A percentile compares a stretch with the other conserved stretches of the same genome.
Evolutionary conservation across 1,140 invertebrate genomes (phyloP).

Genomic region (Rhopalosiphum padi): DNA sequence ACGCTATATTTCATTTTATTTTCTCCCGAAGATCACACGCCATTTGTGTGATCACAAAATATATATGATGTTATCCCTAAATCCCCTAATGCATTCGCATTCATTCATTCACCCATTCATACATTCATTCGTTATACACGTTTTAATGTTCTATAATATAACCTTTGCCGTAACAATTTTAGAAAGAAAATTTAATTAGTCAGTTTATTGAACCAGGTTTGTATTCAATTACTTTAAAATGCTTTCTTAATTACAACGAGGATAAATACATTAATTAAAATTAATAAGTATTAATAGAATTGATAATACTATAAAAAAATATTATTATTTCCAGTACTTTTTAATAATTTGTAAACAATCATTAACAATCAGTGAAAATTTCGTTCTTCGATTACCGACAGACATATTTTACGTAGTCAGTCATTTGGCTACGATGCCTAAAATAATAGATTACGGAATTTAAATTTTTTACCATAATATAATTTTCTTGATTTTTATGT

Average conservation of each 20-base stretch:
- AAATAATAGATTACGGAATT: too few relatives aligned
- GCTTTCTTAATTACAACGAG: background rate
- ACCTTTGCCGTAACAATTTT: background rate
- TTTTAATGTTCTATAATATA: background rate
- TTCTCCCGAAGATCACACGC: background rate
- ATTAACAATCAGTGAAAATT: background rate
- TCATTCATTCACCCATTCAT: background rate
- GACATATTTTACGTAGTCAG: background rate
- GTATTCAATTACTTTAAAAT: background rate
- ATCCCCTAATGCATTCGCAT: constrained; percentile 14
- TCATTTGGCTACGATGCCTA: background rate
- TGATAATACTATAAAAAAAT: background rate
- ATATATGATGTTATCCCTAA: background rate
- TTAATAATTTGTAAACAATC: background rate
- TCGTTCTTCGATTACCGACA: background rate
- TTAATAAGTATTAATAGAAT: background rate
- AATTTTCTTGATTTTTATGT: background rate
- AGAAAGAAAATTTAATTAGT: background rate
- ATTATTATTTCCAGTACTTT: background rate
- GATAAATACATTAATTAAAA: background rate
- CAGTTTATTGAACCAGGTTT: background rate
- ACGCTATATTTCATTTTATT: background rate
- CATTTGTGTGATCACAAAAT: background rate
- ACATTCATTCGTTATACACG: background rate
- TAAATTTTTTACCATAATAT: background rate